Conservation (phyloP, 2,797 vertebrate species). For the Glyptemys insculpta region DNA sequence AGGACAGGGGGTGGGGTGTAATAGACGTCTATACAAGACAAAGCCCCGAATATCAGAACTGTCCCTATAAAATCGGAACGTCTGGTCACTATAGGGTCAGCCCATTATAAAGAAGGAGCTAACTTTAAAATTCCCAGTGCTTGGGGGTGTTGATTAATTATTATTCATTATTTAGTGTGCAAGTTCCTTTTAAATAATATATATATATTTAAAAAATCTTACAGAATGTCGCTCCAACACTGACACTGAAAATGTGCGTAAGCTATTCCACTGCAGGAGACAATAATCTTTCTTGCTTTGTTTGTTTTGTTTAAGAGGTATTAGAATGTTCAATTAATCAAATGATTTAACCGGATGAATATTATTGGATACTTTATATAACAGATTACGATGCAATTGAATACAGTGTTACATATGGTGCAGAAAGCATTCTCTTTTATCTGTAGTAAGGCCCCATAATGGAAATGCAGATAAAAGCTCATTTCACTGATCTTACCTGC, state of each 20-base stretch:
- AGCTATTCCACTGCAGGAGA: background rate
- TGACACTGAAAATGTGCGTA: background rate
- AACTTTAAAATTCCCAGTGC: background rate
- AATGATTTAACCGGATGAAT: constrained; percentile 13
- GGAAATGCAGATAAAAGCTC: background rate
- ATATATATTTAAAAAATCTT: background rate
- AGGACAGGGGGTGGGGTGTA: no score
- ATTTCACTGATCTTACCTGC: constrained; percentile 4
- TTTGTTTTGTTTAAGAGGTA: background rate
- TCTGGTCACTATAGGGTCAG: background rate
- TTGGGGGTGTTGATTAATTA: background rate
- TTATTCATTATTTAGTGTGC: rapidly evolving
- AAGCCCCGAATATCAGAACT: no score
- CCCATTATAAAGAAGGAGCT: background rate
- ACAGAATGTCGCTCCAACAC: background rate
- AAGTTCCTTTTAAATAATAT: background rate
- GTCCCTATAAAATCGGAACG: no score
- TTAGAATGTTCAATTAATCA: constrained; percentile 33
- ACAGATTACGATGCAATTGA: constrained; percentile 1
- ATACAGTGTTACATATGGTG: background rate
- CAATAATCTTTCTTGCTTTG: constrained; percentile 15
- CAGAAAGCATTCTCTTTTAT: constrained; percentile 11
- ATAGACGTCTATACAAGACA: no score
- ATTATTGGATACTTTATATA: constrained; percentile 13
- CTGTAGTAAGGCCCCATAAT: background rate